phyloP scores from a whole-genome alignment of 2,113 vertebrate species.

The Octodon degus region DNA sequence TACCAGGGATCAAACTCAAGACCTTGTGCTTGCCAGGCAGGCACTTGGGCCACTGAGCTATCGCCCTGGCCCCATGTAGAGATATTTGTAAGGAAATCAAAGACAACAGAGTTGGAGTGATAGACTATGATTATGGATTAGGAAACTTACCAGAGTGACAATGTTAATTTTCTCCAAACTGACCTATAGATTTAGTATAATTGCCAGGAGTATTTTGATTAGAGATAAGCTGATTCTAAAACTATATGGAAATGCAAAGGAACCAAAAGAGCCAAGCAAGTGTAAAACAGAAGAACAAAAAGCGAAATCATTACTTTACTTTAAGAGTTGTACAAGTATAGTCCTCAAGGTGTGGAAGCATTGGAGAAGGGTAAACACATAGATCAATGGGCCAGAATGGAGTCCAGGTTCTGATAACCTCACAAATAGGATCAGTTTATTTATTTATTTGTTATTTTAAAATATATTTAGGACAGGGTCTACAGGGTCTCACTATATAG shows the following conservation, averaged over 20 bases:
- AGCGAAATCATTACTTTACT: fast-evolving
- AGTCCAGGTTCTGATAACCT: fast-evolving
- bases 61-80: too few species aligned
- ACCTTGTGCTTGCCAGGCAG: too few species aligned
- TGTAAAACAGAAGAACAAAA: not conserved
- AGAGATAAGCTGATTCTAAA: not conserved
- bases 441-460: too few species aligned
- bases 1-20: too few species aligned
- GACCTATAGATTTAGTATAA: too few species aligned
- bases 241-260: not conserved
- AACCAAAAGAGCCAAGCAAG: not conserved
- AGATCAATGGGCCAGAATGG: fast-evolving
- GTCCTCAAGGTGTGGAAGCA: fast-evolving
- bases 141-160: not conserved
- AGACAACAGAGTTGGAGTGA: not conserved
- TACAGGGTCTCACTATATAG: too few species aligned
- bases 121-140: not conserved
- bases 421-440: fast-evolving
- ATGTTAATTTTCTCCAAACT: not conserved
- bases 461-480: too few species aligned
- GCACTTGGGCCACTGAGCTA: too few species aligned
- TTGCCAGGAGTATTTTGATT: not conserved
- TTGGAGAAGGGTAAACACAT: fast-evolving
- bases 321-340: not conserved
- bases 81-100: not conserved